A percentile compares a stretch with the other conserved stretches of the same genome.
phyloP scores from a whole-genome alignment of 1,140 invertebrate genomes.

The Meloidogyne exigua region DNA sequence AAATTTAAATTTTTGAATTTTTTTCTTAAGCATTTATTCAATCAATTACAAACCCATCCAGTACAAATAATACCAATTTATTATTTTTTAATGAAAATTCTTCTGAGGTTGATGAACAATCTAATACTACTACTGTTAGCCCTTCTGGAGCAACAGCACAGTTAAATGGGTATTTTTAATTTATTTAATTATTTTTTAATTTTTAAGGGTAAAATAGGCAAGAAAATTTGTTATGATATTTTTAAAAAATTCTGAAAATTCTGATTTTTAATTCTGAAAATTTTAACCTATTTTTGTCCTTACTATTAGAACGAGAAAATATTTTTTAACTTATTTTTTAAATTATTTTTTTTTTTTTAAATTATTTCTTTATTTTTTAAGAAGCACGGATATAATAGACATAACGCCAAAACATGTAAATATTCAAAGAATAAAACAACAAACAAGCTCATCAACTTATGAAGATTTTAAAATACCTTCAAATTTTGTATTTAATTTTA shows the following conservation, averaged over 20 bases:
- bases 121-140: too few species aligned
- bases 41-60: neutral
- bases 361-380: neutral
- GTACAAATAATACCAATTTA: neutral
- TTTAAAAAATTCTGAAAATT: too few species aligned
- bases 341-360: neutral
- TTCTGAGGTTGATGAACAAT: neutral
- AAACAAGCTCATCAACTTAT: neutral
- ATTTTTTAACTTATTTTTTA: neutral
- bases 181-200: too few species aligned
- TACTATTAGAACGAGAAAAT: too few species aligned
- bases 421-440: neutral
- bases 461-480: constrained; percentile 23
- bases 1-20: constrained; percentile 7
- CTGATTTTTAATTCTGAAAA: too few species aligned
- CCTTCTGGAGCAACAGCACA: neutral
- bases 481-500: constrained; percentile 13
- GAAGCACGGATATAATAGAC: neutral
- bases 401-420: neutral
- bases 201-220: too few species aligned
- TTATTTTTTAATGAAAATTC: neutral
- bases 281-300: too few species aligned
- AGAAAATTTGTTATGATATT: too few species aligned
- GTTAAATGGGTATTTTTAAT: neutral
- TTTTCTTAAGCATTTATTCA: constrained; percentile 12